Evolutionary conservation across 2,113 vertebrate genomes (phyloP), one percentile per base, ranked within the genome.

Genomic region (Cyprinodon variegatus): DNA sequence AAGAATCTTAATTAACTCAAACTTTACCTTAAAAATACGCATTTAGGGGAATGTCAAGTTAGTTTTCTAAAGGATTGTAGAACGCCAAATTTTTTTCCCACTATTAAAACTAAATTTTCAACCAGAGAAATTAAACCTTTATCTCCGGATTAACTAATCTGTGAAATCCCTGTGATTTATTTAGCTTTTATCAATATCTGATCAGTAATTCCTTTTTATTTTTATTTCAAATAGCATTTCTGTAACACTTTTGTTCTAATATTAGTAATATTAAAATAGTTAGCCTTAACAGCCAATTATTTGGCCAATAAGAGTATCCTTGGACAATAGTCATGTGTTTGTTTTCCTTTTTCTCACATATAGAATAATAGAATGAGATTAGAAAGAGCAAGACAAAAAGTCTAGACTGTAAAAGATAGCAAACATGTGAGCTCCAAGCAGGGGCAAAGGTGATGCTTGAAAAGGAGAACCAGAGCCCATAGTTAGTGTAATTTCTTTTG

Each of bases 401-500:
- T 80, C 79, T 79, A 84, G 81, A 82, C 82, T 65, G 50, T 87
- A 91, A 83, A 77, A 75, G 84, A 84, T 70, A 77, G 53, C 77
- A 65, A 83, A 77, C 76, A 67, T 68, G 79, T 86, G 78, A 86
- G 74, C 88, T 89, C 77, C 67, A 72, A 69, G 81, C 11, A 68
- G 68, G 74, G 80, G 73, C 68, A 74, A 80, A 83, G 83, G 86
- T 83, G 74, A 81, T 76, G 71, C 77, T 88, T 50, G 78, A 82
- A 83, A 82, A 92, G 82, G 89, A 88, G 78, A 90, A 93, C 91
- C 78, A 83, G 84, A 91, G 84, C 89, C 83, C 76, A 83, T 81
- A 91, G 90, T 90, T 81, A 65, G 68, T 91, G 84, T 88, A 92
- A 89, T 93, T 90, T 0, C 85, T 86, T 87, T 88, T 77, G 86